phyloP scores from a whole-genome alignment of 2,797 vertebrate genomes.

The Nannoperca obscura region DNA sequence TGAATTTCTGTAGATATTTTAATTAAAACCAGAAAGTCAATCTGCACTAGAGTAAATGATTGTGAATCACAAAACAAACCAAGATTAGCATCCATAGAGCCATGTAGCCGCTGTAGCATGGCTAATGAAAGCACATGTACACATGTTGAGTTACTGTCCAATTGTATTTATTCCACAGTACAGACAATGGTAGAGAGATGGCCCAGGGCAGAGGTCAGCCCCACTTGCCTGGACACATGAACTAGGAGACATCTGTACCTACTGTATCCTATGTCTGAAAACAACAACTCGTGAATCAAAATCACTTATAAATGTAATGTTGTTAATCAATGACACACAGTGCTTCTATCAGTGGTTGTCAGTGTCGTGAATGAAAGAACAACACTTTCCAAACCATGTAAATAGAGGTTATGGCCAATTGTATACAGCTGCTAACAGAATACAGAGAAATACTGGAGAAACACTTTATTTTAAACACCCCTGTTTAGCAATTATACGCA shows the following conservation, averaged over 20 bases:
- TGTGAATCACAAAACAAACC: neutral
- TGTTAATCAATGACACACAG: conserved; percentile 27
- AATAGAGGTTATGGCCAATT: conserved; percentile 1
- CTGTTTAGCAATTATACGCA: neutral
- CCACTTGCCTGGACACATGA: conserved; percentile 50
- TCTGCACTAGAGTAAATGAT: neutral
- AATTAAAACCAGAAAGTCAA: neutral
- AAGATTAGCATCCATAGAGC: neutral
- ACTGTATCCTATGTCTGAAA: conserved; percentile 29
- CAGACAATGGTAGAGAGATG: conserved; percentile 73
- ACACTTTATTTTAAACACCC: neutral
- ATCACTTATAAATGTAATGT: conserved; percentile 24
- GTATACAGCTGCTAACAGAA: conserved; percentile 18
- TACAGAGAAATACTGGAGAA: conserved; percentile 20
- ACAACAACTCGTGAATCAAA: conserved; percentile 27
- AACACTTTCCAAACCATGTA: conserved; percentile 10
- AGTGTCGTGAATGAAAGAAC: conserved; percentile 10
- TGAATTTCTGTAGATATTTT: neutral
- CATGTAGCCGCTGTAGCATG: neutral
- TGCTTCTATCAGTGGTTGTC: conserved; percentile 16
- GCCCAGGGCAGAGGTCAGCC: conserved; percentile 31
- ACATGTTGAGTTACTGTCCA: conserved; percentile 36
- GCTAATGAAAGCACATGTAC: neutral
- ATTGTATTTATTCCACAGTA: conserved; percentile 80
- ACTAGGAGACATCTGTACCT: conserved; percentile 47